Evolutionary conservation across 2,113 vertebrate genomes (phyloP), one percentile per base, ranked within the genome.

Genomic region (Herpailurus yagouaroundi): DNA sequence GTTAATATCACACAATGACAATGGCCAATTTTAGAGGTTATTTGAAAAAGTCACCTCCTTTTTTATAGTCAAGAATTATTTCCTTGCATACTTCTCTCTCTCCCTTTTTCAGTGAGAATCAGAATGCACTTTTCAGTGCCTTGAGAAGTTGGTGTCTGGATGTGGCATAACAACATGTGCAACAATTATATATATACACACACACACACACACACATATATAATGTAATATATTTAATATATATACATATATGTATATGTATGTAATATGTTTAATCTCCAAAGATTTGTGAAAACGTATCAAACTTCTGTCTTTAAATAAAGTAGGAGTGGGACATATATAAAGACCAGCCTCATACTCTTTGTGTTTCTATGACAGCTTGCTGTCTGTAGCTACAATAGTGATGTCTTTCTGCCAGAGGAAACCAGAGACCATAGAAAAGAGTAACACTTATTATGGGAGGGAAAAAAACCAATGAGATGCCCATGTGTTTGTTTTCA

Each of bases 21-120:
- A 98, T 96, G 97, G 98, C 88, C 97, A 98, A 96, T 94, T 98
- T 98, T 97, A 97, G 41, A 84, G 94, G 98, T 98, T 97, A 97
- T 92, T 97, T 89, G 92, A 33, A 93, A 97, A 96, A 96, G 71
- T 66, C 50, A 94, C 91, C 12, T 95, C 60, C 38, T 73, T 73
- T 87, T 96, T 95, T 73, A 94, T 90, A 98, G 52, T 36, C 71
- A 90, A 92, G 71, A 82, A 50, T 57, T 25, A 38, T n/a, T 63
- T 79, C 52, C n/a, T 84, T 16, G 27, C 50, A 57, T 38, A 1
- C 18, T n/a, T 73, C 68, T 50, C 45, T 25, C 41, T n/a, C 16
- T 50, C 41, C n/a, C 12, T 11, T 64, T 23, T 52, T 69, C 29
- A 87, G 36, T 23, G 5, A 19, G 12, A 88, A 95, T 96, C 93